Conservation (phyloP, 2,888 invertebrate genomes). For the Poecilus cupreus region DNA sequence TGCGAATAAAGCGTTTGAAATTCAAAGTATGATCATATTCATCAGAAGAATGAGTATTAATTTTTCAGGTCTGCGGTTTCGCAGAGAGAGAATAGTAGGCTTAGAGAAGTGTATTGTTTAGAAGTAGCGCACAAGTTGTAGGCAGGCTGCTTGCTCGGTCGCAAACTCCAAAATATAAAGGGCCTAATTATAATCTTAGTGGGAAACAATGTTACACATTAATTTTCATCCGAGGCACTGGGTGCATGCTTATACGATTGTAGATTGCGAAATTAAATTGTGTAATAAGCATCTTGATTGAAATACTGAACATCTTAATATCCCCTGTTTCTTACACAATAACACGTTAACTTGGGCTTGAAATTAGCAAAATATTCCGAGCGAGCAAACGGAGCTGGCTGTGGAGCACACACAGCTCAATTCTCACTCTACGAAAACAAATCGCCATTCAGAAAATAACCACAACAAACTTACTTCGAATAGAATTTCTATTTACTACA, state of each 20-base stretch:
- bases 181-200: constrained; percentile 58
- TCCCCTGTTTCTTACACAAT: constrained; percentile 57
- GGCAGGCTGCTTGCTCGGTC: neutral
- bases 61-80: neutral
- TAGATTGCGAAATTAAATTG: constrained; percentile 51
- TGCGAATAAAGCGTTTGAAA: too few species aligned
- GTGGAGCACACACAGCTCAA: neutral
- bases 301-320: constrained; percentile 57
- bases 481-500: too few species aligned
- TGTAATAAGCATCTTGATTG: constrained; percentile 57
- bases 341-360: constrained; percentile 56
- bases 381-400: neutral
- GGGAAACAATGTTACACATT: constrained; percentile 57
- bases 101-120: constrained; percentile 19
- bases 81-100: neutral
- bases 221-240: constrained; percentile 49
- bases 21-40: too few species aligned
- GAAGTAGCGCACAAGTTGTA: constrained; percentile 35
- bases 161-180: constrained; percentile 57
- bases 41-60: neutral
- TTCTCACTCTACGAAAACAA: neutral
- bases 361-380: constrained; percentile 58
- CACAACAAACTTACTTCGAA: neutral
- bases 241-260: constrained; percentile 51
- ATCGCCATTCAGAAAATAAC: constrained; percentile 4